These are phyloP conservation scores for Leucophenga varia DNA, from an alignment of 1,140 invertebrate genomes.

Conservation along the genomic window DNA sequence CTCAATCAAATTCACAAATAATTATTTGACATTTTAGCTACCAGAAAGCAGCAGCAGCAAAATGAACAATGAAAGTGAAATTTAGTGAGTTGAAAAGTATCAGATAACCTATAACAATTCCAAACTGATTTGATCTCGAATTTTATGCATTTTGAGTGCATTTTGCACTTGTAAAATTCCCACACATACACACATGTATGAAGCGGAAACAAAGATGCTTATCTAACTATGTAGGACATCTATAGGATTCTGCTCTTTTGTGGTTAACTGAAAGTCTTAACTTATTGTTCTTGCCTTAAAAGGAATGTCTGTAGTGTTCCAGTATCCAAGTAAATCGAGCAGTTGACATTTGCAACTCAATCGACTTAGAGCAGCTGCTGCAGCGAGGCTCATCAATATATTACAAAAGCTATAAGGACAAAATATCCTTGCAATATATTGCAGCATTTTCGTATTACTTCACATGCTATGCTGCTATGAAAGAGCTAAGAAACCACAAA, in stretches of 20 bases:
- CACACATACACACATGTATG: constrained; percentile 14
- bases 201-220: constrained; percentile 4
- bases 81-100: constrained; percentile 25
- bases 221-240: no score
- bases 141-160: no score
- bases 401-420: neutral
- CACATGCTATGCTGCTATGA: no score
- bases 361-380: constrained; percentile 19
- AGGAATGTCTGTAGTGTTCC: no score
- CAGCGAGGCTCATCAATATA: no score
- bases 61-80: constrained; percentile 5
- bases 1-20: constrained; percentile 30
- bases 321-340: constrained; percentile 4
- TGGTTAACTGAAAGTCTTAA: no score
- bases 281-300: no score
- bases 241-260: constrained; percentile 16
- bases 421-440: constrained; percentile 6
- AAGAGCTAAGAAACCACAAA: constrained; percentile 10
- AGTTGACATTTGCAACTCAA: constrained; percentile 33
- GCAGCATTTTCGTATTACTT: no score
- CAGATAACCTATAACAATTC: constrained; percentile 17
- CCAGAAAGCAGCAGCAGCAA: no score
- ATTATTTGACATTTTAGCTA: constrained; percentile 33
- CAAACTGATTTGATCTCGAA: no score
- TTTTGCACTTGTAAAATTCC: no score